These are phyloP conservation scores for Heliocidaris erythrogramma DNA, from an alignment of 35 echinoderm and acorn worm species.

Conservation along the genomic window DNA sequence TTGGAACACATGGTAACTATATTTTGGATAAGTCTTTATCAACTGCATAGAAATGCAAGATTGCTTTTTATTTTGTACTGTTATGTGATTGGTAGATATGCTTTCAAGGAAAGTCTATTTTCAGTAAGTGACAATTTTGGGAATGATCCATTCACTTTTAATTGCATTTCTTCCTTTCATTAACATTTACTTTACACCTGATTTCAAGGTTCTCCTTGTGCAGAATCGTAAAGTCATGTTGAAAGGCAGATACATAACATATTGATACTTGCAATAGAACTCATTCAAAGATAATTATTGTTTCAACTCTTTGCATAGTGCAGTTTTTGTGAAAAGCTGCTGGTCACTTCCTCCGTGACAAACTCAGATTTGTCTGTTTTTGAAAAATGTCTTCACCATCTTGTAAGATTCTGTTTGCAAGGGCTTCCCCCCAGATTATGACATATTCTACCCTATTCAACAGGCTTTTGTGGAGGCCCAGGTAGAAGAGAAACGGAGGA, in stretches of 20 bases:
- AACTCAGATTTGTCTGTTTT: background rate
- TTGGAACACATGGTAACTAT: constrained; percentile 80
- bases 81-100: background rate
- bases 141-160: too few relatives aligned
- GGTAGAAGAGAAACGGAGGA: constrained; percentile 83
- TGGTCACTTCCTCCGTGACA: too few relatives aligned
- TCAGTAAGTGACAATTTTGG: too few relatives aligned
- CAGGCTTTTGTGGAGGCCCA: constrained; percentile 72
- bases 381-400: background rate
- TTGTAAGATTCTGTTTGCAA: background rate
- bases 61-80: background rate
- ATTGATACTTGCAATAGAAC: too few relatives aligned
- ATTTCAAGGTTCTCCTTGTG: too few relatives aligned
- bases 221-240: too few relatives aligned
- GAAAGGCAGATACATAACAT: too few relatives aligned
- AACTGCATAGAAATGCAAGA: background rate
- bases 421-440: background rate
- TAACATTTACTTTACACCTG: too few relatives aligned
- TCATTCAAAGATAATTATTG: too few relatives aligned
- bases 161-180: too few relatives aligned
- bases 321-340: too few relatives aligned
- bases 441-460: background rate
- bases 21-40: background rate
- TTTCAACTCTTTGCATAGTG: too few relatives aligned
- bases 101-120: background rate